Conservation (phyloP, 2,888 invertebrate genomes). For the Temnothorax rugatulus region DNA sequence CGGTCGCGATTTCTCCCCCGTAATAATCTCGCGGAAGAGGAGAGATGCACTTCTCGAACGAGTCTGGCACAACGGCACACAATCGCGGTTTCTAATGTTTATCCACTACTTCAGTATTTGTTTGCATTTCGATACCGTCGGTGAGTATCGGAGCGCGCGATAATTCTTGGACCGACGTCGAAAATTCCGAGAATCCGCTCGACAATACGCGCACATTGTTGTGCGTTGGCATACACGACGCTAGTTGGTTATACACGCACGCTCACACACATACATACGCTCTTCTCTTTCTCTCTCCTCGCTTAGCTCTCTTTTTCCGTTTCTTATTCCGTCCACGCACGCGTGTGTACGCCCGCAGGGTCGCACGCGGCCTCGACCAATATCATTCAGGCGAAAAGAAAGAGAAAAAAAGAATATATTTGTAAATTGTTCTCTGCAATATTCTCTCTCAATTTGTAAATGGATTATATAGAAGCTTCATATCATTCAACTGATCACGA, state of each 20-base stretch:
- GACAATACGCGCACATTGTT: slow-evolving; percentile 19
- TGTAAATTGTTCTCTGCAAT: not conserved
- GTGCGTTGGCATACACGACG: not conserved
- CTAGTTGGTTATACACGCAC: not conserved
- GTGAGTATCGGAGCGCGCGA: slow-evolving; percentile 5
- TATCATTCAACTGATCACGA: not conserved
- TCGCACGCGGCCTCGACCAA: slow-evolving; percentile 41
- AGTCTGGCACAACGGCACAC: not conserved
- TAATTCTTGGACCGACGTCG: slow-evolving; percentile 23
- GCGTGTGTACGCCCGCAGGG: slow-evolving; percentile 58
- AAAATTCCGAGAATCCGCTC: slow-evolving; percentile 27
- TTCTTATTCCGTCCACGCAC: slow-evolving; percentile 59
- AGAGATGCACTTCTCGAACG: not conserved
- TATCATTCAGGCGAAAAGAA: not conserved
- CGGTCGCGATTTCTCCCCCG: slow-evolving; percentile 1
- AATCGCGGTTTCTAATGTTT: slow-evolving; percentile 12
- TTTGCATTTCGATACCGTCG: slow-evolving; percentile 26
- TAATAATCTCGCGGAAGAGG: slow-evolving; percentile 7
- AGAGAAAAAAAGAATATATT: not conserved
- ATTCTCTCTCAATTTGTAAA: not conserved
- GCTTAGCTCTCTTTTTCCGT: slow-evolving; percentile 46
- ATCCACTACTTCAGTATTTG: not conserved
- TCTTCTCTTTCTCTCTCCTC: not conserved
- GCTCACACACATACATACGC: too few relatives aligned
- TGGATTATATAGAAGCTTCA: not conserved